Conservation (phyloP, 2,797 vertebrate genomes). For the Hafferia zeledoni region DNA sequence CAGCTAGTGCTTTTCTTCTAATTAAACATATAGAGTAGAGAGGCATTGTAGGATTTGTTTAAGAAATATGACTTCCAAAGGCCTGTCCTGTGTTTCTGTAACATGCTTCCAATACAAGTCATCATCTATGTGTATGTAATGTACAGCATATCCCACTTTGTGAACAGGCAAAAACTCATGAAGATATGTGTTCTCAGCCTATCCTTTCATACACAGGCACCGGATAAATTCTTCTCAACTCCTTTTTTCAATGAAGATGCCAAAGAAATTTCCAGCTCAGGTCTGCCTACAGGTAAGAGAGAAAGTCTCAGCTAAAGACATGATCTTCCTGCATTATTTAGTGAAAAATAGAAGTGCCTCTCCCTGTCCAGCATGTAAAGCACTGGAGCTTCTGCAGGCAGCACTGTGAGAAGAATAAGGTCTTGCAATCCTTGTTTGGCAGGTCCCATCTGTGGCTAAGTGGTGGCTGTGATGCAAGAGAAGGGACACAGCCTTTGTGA, state of each 20-base stretch:
- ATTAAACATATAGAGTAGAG: background rate
- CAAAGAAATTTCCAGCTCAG: background rate
- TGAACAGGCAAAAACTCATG: background rate
- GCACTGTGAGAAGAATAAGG: background rate
- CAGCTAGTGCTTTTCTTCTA: background rate
- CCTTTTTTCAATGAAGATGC: background rate
- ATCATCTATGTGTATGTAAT: background rate
- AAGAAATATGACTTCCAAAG: background rate
- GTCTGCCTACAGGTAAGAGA: background rate
- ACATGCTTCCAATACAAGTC: background rate
- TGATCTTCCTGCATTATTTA: background rate
- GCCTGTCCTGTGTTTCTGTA: background rate
- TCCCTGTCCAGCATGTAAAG: accelerated
- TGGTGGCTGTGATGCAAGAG: background rate
- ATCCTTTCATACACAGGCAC: background rate
- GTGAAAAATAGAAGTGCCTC: background rate
- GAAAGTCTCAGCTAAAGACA: background rate
- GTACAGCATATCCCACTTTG: background rate
- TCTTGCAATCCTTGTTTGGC: background rate
- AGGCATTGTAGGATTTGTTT: background rate
- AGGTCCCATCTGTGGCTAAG: background rate
- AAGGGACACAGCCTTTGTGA: background rate
- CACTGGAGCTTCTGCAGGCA: background rate
- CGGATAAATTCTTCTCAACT: background rate
- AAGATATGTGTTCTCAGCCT: accelerated